Conservation (phyloP, 2,797 vertebrate species). For the Novumbra hubbsi region DNA sequence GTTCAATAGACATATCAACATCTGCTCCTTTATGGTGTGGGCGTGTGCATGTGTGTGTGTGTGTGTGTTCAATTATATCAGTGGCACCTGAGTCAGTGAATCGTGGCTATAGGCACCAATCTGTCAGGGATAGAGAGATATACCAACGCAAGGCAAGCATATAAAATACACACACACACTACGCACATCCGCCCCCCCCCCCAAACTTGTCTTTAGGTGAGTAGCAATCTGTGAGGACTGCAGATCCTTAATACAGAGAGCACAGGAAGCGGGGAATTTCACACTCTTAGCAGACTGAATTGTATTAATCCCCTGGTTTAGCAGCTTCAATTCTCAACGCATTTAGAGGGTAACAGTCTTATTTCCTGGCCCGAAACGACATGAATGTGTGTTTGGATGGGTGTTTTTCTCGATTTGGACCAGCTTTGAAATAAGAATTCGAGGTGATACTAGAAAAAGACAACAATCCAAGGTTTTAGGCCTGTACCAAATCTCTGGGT, state of each 20-base stretch:
- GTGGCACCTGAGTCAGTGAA: too few relatives aligned
- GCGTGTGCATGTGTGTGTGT: neutral
- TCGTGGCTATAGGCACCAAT: too few relatives aligned
- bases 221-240: slow-evolving; percentile 24
- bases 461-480: neutral
- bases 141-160: neutral
- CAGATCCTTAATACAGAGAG: slow-evolving; percentile 70
- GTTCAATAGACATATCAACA: neutral
- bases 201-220: neutral
- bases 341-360: slow-evolving; percentile 62
- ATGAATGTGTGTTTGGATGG: slow-evolving; percentile 24
- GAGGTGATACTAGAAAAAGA: neutral
- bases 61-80: neutral
- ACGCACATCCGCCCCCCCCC: neutral
- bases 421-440: neutral
- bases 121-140: too few relatives aligned
- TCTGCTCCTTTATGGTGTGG: neutral
- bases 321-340: slow-evolving; percentile 68
- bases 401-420: slow-evolving; percentile 28
- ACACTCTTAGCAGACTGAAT: slow-evolving; percentile 72
- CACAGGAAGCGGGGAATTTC: slow-evolving; percentile 70
- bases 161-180: neutral
- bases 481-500: neutral
- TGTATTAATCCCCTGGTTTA: slow-evolving; percentile 77
- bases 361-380: slow-evolving; percentile 61